These are phyloP conservation scores for Tinea semifulvella DNA, from an alignment of 2,888 invertebrate genomes.

Conservation along the genomic window DNA sequence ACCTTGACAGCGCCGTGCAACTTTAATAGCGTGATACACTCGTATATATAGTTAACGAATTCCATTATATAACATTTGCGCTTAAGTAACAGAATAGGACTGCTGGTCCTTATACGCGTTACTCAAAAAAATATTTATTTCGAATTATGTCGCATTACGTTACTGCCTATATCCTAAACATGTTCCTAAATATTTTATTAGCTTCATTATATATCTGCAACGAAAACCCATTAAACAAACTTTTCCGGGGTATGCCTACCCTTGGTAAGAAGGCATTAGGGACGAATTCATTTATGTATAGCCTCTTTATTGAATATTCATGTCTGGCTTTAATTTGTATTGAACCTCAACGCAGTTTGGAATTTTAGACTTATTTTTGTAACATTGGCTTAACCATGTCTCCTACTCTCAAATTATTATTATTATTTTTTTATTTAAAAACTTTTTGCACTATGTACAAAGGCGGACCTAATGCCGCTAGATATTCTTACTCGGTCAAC, in stretches of 20 bases:
- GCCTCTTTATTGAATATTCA: slow-evolving; percentile 5
- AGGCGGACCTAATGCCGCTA: no score
- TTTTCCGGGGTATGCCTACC: background rate
- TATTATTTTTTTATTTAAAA: no score
- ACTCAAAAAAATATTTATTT: no score
- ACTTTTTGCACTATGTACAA: no score
- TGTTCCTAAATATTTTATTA: slow-evolving; percentile 4
- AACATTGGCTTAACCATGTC: background rate
- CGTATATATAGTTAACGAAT: no score
- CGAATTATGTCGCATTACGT: no score
- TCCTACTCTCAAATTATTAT: background rate
- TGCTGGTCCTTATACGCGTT: no score
- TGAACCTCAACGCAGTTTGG: background rate
- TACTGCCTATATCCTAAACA: slow-evolving; percentile 8
- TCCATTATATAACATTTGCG: no score
- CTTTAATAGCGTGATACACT: no score
- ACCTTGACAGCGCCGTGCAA: no score
- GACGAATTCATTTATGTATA: slow-evolving; percentile 7
- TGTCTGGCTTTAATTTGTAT: background rate
- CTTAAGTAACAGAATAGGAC: no score
- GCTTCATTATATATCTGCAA: background rate
- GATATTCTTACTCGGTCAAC: no score
- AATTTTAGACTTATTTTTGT: background rate
- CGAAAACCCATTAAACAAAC: slow-evolving; percentile 3
- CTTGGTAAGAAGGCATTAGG: background rate